phyloP scores from a whole-genome alignment of 1,140 invertebrate species.

The Triops cancriformis region DNA sequence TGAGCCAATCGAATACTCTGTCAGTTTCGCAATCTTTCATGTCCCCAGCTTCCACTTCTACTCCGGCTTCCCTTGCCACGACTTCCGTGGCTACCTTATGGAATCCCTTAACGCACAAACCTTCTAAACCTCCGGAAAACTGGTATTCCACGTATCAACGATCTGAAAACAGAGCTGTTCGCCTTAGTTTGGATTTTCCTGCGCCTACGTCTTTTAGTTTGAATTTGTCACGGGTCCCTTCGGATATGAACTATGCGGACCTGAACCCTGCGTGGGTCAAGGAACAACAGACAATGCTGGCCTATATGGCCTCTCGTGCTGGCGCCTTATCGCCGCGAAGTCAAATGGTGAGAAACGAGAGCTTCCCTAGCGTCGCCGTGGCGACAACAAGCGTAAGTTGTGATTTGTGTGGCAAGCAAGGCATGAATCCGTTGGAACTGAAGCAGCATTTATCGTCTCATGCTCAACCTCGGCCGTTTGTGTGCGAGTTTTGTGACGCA shows the following conservation, averaged over 20 bases:
- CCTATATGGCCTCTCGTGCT: not conserved
- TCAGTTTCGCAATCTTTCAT: conserved; percentile 9
- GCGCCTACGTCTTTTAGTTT: not conserved
- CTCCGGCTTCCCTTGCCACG: not conserved
- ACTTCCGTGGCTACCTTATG: not conserved
- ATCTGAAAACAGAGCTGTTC: not conserved
- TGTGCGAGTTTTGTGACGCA: conserved; percentile 37
- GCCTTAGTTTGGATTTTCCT: conserved; percentile 10
- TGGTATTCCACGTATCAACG: conserved; percentile 3
- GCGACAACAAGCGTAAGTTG: not conserved
- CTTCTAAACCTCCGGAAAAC: not conserved
- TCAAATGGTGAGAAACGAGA: not conserved
- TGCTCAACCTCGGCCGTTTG: conserved; percentile 36
- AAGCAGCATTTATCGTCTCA: conserved; percentile 35
- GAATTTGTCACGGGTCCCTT: not conserved
- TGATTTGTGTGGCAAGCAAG: conserved; percentile 9
- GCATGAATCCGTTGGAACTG: conserved; percentile 4
- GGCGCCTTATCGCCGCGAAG: not conserved
- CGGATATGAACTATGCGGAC: not conserved
- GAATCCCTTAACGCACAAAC: conserved; percentile 7
- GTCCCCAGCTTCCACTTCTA: conserved; percentile 3
- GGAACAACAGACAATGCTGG: not conserved
- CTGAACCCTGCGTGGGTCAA: not conserved
- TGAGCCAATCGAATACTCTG: not conserved
- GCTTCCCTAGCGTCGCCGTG: not conserved